Evolutionary conservation across 2,888 invertebrate genomes (phyloP).

Genomic region (Nipponacmea schrenckii): DNA sequence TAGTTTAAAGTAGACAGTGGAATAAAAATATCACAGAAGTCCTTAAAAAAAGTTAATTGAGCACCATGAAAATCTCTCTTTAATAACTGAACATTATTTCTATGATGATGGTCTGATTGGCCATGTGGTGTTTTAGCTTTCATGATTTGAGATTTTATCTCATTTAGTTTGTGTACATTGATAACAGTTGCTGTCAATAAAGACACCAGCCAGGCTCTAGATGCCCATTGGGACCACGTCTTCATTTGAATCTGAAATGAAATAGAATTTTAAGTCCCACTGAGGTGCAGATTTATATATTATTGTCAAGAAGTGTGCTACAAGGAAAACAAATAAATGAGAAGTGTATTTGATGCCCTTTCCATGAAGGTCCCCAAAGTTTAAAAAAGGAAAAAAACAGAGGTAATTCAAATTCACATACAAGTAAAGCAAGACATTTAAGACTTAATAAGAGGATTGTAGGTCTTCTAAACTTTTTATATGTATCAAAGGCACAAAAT

Average conservation of each 20-base stretch:
- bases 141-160: constrained; percentile 10
- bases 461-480: too few species aligned
- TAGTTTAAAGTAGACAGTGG: constrained; percentile 30
- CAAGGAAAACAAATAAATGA: too few species aligned
- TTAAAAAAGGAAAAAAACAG: too few species aligned
- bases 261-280: too few species aligned
- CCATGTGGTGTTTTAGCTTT: neutral
- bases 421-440: too few species aligned
- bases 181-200: constrained; percentile 23
- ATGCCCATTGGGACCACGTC: constrained; percentile 29
- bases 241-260: constrained; percentile 26
- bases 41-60: constrained; percentile 30
- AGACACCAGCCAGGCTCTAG: constrained; percentile 30
- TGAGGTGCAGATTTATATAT: too few species aligned
- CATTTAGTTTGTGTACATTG: constrained; percentile 25
- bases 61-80: constrained; percentile 24
- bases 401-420: too few species aligned
- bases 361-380: too few species aligned
- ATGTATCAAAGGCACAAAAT: too few species aligned
- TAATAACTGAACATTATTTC: neutral
- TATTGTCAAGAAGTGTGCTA: too few species aligned
- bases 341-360: too few species aligned
- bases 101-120: constrained; percentile 2
- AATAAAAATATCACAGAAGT: constrained; percentile 36
- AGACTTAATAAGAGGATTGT: too few species aligned